Evolutionary conservation across 2,113 vertebrate species (phyloP).

Genomic region (Mixornis gularis): DNA sequence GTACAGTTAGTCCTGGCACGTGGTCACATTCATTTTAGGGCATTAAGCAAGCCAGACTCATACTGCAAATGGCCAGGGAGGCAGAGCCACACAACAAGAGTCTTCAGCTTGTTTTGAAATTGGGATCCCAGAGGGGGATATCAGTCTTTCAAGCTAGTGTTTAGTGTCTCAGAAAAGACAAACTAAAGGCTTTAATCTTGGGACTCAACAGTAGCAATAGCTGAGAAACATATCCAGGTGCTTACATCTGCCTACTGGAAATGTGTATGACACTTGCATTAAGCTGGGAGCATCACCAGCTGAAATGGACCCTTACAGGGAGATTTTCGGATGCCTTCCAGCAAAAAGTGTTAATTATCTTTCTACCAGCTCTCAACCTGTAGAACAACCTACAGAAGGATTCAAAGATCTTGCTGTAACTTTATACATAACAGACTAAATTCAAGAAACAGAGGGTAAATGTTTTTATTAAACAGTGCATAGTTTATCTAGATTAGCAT

Average conservation of each 20-base stretch:
- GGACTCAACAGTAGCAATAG: neutral
- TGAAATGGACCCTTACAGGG: neutral
- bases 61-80: neutral
- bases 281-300: neutral
- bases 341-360: neutral
- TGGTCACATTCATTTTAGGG: neutral
- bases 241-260: neutral
- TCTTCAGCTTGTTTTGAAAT: neutral
- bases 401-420: neutral
- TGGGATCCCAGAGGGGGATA: neutral
- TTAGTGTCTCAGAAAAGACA: neutral
- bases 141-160: neutral
- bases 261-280: neutral
- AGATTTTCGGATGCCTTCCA: neutral
- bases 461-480: conserved; percentile 11
- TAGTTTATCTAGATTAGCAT: neutral
- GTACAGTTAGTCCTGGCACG: neutral
- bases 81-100: neutral
- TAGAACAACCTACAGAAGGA: neutral
- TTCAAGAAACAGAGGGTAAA: neutral
- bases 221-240: neutral
- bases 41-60: neutral
- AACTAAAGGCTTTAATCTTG: neutral
- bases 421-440: neutral
- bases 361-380: neutral